Percentiles rank a stretch among this genome's conserved stretches.
Evolutionary conservation across 2,113 vertebrate species (phyloP).

Genomic region (Cebidichthys violaceus): DNA sequence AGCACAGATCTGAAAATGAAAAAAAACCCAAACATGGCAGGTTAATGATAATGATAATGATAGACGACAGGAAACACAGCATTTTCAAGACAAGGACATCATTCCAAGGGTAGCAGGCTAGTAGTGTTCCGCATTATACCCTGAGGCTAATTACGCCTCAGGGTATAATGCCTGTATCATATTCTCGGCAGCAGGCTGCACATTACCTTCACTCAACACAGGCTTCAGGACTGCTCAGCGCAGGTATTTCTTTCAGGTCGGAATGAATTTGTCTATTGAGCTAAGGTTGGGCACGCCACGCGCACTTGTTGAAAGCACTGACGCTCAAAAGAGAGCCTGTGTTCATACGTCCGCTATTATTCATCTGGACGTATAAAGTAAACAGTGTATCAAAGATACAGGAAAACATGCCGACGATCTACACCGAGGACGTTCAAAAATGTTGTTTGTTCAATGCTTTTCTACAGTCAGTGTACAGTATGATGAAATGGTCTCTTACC

Average conservation of each 20-base stretch:
- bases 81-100: constrained; percentile 35
- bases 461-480: not conserved
- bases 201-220: constrained; percentile 84
- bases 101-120: constrained; percentile 31
- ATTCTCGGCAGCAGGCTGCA: constrained; percentile 75
- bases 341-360: constrained; percentile 44
- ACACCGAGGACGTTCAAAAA: not conserved
- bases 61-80: constrained; percentile 17
- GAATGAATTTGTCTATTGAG: constrained; percentile 80
- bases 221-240: constrained; percentile 72
- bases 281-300: constrained; percentile 59
- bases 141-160: constrained; percentile 66
- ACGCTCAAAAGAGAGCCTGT: constrained; percentile 78
- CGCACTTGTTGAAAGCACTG: constrained; percentile 73
- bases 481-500: constrained; percentile 70
- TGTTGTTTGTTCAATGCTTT: not conserved
- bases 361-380: constrained; percentile 20
- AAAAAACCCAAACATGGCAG: constrained; percentile 22
- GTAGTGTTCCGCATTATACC: constrained; percentile 63
- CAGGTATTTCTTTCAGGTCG: constrained; percentile 77
- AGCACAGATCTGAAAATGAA: constrained; percentile 87
- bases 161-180: constrained; percentile 65
- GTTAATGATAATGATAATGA: constrained; percentile 41
- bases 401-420: not conserved
- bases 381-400: constrained; percentile 2